Conservation (phyloP, 2,888 invertebrate genomes). For the Cloeon dipterum region DNA sequence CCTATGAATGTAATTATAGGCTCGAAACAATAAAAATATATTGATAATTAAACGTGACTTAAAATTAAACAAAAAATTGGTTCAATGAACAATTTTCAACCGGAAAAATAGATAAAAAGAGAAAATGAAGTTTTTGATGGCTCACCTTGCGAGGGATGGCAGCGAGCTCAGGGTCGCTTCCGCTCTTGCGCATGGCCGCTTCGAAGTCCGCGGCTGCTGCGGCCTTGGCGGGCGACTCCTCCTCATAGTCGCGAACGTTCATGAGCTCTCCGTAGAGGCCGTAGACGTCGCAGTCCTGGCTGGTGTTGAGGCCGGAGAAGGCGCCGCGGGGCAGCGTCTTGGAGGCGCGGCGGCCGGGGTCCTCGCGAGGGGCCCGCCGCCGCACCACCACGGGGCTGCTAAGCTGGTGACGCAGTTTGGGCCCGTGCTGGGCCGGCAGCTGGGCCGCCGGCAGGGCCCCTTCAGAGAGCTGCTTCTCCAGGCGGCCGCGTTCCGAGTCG, state of each 20-base stretch:
- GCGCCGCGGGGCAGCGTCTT: conserved; percentile 53
- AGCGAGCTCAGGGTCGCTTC: conserved; percentile 67
- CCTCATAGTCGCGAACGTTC: conserved; percentile 69
- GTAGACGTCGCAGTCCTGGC: conserved; percentile 56
- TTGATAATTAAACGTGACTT: too few species aligned
- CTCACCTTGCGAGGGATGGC: conserved; percentile 63
- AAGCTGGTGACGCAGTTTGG: conserved; percentile 33
- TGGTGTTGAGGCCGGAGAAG: conserved; percentile 26
- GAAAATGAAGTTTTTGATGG: too few species aligned
- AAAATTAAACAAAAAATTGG: too few species aligned
- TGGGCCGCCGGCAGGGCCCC: conserved; percentile 20
- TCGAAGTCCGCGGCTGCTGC: conserved; percentile 39
- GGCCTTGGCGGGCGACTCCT: conserved; percentile 40
- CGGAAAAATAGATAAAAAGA: too few species aligned
- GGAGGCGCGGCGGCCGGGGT: conserved; percentile 28
- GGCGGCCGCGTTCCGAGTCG: conserved; percentile 11
- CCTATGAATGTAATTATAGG: too few species aligned
- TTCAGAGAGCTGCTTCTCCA: conserved; percentile 37
- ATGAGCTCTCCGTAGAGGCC: conserved; percentile 75
- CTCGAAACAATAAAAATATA: too few species aligned
- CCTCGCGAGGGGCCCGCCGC: conserved; percentile 31
- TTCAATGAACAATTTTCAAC: too few species aligned
- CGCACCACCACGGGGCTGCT: conserved; percentile 37
- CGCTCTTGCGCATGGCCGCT: conserved; percentile 42
- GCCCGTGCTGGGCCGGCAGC: conserved; percentile 22